A percentile compares a stretch with the other conserved stretches of the same genome.
Conservation (phyloP, 2,113 vertebrate species). For the Lanius ludovicianus region DNA sequence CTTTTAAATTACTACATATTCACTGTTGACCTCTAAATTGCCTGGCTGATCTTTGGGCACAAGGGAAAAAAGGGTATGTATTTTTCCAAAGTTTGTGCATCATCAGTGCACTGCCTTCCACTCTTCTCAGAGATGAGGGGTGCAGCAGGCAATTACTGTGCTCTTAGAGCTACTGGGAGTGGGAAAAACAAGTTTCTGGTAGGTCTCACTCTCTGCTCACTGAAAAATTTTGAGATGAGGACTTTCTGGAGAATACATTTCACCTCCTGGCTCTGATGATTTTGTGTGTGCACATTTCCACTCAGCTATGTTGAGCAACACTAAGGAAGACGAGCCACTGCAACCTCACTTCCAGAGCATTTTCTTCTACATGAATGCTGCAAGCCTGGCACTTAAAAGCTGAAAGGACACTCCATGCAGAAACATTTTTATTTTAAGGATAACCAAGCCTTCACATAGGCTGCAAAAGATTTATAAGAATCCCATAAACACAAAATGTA, state of each 20-base stretch:
- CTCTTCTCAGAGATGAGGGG: background rate
- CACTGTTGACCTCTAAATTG: background rate
- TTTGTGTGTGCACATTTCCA: background rate
- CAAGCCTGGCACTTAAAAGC: background rate
- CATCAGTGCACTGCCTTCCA: background rate
- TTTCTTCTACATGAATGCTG: background rate
- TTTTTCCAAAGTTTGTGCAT: background rate
- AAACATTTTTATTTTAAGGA: background rate
- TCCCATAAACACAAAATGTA: background rate
- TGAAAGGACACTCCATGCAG: background rate
- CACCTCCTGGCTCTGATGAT: background rate
- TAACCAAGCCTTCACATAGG: background rate
- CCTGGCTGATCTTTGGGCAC: background rate
- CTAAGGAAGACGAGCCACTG: rapidly evolving
- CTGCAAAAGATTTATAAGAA: background rate
- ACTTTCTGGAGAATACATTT: background rate
- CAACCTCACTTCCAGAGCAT: background rate
- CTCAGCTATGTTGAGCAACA: background rate
- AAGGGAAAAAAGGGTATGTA: background rate
- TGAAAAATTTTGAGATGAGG: background rate
- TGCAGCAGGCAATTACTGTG: background rate
- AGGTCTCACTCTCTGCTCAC: background rate
- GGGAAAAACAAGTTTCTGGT: background rate
- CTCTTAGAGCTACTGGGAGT: background rate
- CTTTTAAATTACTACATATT: background rate